These are phyloP conservation scores for Zelostemma sp. DNA, from an alignment of 1,140 invertebrate species.

Conservation along the genomic window DNA sequence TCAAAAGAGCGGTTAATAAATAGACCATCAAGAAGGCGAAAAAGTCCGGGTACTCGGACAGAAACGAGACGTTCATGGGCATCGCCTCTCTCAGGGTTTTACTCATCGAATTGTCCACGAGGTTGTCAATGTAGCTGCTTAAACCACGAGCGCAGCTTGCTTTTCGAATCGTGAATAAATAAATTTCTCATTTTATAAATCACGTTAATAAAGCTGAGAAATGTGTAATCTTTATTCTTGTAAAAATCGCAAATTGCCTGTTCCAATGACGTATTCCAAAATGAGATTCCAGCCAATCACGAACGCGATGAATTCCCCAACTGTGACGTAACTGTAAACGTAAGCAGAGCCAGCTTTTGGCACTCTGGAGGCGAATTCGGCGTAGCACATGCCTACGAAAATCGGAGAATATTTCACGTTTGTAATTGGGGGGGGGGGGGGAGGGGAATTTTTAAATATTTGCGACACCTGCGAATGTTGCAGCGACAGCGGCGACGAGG, in stretches of 20 bases:
- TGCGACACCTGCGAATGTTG: constrained; percentile 82
- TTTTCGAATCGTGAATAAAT: constrained; percentile 71
- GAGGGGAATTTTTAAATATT: not conserved
- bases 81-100: constrained; percentile 76
- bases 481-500: constrained; percentile 88
- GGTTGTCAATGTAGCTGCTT: constrained; percentile 89
- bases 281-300: too few species aligned
- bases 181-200: too few species aligned
- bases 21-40: constrained; percentile 81
- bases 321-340: constrained; percentile 90
- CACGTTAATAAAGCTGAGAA: too few species aligned
- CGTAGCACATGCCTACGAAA: constrained; percentile 79
- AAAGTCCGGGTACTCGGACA: too few species aligned
- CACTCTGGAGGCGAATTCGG: constrained; percentile 89
- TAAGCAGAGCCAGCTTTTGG: constrained; percentile 90
- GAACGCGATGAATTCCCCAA: too few species aligned
- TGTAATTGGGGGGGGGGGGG: too few species aligned
- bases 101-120: constrained; percentile 82
- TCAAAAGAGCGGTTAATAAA: constrained; percentile 77
- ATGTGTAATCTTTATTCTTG: too few species aligned
- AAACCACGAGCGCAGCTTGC: constrained; percentile 94
- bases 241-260: too few species aligned
- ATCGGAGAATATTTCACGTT: too few species aligned
- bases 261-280: too few species aligned
- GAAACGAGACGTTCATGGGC: constrained; percentile 79